Base-by-base conservation (phyloP, 2,888 invertebrate species). In the Deilephila elpenor region DNA sequence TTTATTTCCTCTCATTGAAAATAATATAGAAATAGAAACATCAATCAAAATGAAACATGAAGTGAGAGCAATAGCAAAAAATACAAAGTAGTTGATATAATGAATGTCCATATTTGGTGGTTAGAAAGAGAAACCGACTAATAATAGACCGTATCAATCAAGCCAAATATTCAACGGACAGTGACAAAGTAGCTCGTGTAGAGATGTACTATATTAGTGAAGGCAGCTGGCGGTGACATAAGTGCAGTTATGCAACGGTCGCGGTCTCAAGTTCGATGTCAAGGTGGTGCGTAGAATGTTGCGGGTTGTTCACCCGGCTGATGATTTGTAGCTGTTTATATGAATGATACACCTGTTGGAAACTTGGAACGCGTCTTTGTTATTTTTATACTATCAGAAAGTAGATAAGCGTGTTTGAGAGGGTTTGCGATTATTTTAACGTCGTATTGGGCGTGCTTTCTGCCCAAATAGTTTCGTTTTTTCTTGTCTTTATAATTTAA, bases 261-360 rank as follows among this genome's bases (percentile, higher is more conserved):
- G 51, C 67, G 29, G 67, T 67, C 25, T 19, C 71, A 71, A 71
- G 71, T 71, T 71, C 59, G 59, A 44, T 71, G 71, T 71, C 71
- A 71, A 71, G 71, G 71, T 60, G 71, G 37, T 20, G 44, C 44
- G n/a, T 60, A 71, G 59, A 59, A 71, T 71, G 71, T 71, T 71
- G 71, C 60, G 7, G 60, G 59, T 71, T 60, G 71, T 60, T 71
- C 59, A 71, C 60, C 71, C 60, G 17, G 5, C 37, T n/a, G 44
- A 67, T 67, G 67, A 67, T 67, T 51, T 67, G 51, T 51, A 29
- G 51, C 44, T 56, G 51, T 51, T 51, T 51, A 56, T 56, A 56
- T 56, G 1, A 19, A 56, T n/a, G 56, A n/a, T 56, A 56, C 56
- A 56, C 19, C 56, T 56, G 56, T 56, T 56, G 14, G 11, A 25